These are phyloP conservation scores for Caranx melampygus DNA, from an alignment of 2,113 vertebrate genomes.

Conservation along the genomic window DNA sequence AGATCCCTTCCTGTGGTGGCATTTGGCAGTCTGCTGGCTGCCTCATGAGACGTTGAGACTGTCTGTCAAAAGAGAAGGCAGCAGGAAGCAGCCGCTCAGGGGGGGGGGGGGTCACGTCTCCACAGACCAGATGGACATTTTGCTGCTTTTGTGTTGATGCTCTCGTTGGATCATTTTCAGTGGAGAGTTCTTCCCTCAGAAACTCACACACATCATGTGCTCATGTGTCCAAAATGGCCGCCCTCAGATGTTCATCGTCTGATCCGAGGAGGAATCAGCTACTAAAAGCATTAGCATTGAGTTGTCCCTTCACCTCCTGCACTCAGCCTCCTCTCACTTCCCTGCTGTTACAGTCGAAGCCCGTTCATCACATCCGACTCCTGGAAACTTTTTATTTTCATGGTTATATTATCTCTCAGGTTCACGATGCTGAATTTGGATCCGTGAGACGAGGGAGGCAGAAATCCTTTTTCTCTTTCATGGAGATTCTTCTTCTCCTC, in stretches of 20 bases:
- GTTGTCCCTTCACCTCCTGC: neutral
- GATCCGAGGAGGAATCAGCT: slow-evolving; percentile 5
- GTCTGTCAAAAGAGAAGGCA: slow-evolving; percentile 20
- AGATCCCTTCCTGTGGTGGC: slow-evolving; percentile 14
- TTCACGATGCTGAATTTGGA: neutral
- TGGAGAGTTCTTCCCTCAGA: too few species aligned
- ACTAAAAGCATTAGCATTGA: slow-evolving; percentile 40
- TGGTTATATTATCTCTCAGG: slow-evolving; percentile 7
- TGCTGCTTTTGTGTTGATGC: neutral
- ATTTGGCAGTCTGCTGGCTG: neutral
- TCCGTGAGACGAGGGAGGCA: neutral
- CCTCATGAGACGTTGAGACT: slow-evolving; percentile 2
- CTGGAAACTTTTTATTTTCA: neutral
- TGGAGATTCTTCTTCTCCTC: neutral
- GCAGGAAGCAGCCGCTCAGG: neutral
- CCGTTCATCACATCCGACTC: neutral
- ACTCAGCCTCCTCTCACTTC: neutral
- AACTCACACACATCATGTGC: too few species aligned
- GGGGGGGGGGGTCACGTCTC: neutral
- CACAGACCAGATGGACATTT: neutral
- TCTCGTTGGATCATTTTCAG: too few species aligned
- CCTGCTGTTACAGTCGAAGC: slow-evolving; percentile 38
- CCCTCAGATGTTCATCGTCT: neutral
- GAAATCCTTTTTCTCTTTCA: neutral
- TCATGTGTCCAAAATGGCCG: neutral